Evolutionary conservation across 2,113 vertebrate species (phyloP).

Genomic region (Cettia cetti): DNA sequence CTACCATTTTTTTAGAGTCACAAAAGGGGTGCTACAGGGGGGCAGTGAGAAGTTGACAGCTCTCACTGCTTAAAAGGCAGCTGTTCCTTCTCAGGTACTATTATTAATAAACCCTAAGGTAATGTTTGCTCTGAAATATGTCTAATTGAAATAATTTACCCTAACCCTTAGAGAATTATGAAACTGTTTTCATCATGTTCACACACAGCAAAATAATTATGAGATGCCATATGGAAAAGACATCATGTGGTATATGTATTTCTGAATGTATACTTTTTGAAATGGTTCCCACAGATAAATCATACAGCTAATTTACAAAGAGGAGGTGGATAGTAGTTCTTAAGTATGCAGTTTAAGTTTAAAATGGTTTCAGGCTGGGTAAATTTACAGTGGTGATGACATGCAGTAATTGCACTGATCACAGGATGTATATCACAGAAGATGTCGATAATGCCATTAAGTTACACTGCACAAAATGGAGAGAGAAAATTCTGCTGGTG

Average conservation of each 20-base stretch:
- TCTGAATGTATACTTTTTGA: constrained; percentile 79
- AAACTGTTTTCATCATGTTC: constrained; percentile 86
- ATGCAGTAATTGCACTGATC: constrained; percentile 68
- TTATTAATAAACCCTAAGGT: constrained; percentile 89
- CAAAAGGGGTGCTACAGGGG: constrained; percentile 78
- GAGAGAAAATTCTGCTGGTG: background rate
- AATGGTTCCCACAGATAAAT: constrained; percentile 81
- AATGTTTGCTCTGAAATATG: constrained; percentile 82
- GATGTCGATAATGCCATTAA: constrained; percentile 54
- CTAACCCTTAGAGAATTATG: constrained; percentile 85
- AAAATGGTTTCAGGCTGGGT: constrained; percentile 69
- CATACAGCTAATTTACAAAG: constrained; percentile 76
- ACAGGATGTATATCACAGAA: constrained; percentile 50
- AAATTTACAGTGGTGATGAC: constrained; percentile 71
- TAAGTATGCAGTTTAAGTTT: constrained; percentile 68
- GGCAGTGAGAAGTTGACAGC: constrained; percentile 77
- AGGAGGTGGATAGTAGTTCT: constrained; percentile 71
- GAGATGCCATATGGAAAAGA: constrained; percentile 84
- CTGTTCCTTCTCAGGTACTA: constrained; percentile 97
- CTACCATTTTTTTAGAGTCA: constrained; percentile 81
- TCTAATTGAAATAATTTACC: constrained; percentile 90
- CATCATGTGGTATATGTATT: constrained; percentile 82
- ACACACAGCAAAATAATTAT: constrained; percentile 85
- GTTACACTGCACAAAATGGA: background rate
- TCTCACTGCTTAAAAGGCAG: constrained; percentile 88